Base-by-base conservation (phyloP, 1,140 invertebrate genomes). In the Trachymyrmex septentrionalis region DNA sequence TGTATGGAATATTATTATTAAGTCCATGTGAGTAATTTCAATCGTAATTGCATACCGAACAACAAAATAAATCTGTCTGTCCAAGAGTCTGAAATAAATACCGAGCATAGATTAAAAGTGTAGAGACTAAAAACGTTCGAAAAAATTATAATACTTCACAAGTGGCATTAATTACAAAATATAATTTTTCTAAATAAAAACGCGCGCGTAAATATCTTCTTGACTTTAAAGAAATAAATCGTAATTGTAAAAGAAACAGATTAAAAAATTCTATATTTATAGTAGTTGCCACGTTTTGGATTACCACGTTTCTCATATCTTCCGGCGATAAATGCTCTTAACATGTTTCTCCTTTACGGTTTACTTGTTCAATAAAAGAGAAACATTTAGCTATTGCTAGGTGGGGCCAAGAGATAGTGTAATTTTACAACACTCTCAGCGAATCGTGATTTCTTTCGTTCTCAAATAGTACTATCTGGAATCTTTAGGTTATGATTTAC, bases 351-450 rank as follows among this genome's bases (percentile, higher is more conserved):
- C 19, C 16, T 80, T 78, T 78, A 78, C 19, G 24, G 12, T 14
- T 19, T 19, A n/a, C 14, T 78, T 21, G 24, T 10, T 5, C n/a
- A 53, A 55, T 80, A 69, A 80, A 53, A 67, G 55, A 80, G 27
- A 67, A 66, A 66, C 61, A 66, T 80, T 67, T 27, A 80, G 27
- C 63, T 27, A 80, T 80, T 80, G 21, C 6, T 9, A 21, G 2
- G 3, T 48, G 61, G 10, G 27, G 27, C 14, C 44, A n/a, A 38
- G 19, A 67, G 24, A 67, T 80, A n/a, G 27, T 55, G n/a, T 21
- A 67, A 34, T 67, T 78, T 66, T 50, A 78, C n/a, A 67, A 34
- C n/a, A 19, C 38, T 67, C n/a, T 80, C 27, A 53, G 3, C 16
- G 59, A 78, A 66, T 78, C 24, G 27, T 14, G 53, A 6, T 59